These are phyloP conservation scores for Hippasteria phrygiana DNA, from an alignment of 53 echinoderm and acorn worm species.

Conservation along the genomic window DNA sequence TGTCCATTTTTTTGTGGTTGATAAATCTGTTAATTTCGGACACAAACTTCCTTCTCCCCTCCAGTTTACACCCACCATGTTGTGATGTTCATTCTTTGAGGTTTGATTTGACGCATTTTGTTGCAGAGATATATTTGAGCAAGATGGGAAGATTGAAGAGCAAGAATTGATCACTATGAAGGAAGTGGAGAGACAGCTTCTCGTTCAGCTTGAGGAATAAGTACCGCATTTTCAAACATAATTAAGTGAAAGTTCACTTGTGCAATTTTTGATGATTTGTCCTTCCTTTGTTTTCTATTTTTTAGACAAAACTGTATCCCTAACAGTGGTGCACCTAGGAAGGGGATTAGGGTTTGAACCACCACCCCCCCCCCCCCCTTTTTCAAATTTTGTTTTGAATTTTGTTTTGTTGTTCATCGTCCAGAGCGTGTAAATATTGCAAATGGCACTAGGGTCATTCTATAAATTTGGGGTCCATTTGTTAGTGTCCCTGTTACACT, in stretches of 20 bases:
- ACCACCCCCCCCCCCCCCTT: too few species aligned
- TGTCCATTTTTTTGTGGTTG: too few species aligned
- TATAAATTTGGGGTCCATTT: background rate
- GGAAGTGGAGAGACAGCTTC: background rate
- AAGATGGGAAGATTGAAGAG: conserved; percentile 14
- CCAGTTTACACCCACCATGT: too few species aligned
- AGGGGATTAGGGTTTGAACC: too few species aligned
- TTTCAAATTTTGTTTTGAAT: too few species aligned
- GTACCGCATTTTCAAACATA: background rate
- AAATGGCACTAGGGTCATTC: background rate
- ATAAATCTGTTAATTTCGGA: too few species aligned
- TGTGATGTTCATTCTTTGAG: background rate
- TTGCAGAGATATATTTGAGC: conserved; percentile 5
- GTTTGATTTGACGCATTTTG: conserved; percentile 27
- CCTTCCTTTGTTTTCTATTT: background rate
- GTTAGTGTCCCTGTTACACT: background rate
- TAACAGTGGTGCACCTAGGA: too few species aligned
- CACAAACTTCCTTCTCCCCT: too few species aligned
- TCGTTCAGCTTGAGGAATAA: conserved; percentile 33
- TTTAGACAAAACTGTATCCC: too few species aligned
- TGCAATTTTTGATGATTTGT: background rate
- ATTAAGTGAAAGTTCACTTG: background rate
- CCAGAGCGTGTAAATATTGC: too few species aligned
- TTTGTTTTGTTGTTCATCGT: too few species aligned
- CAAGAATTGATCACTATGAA: background rate